Percentiles rank a stretch among this genome's conserved stretches.
phyloP scores from a whole-genome alignment of 2,888 invertebrate species.

The Panopea generosa region DNA sequence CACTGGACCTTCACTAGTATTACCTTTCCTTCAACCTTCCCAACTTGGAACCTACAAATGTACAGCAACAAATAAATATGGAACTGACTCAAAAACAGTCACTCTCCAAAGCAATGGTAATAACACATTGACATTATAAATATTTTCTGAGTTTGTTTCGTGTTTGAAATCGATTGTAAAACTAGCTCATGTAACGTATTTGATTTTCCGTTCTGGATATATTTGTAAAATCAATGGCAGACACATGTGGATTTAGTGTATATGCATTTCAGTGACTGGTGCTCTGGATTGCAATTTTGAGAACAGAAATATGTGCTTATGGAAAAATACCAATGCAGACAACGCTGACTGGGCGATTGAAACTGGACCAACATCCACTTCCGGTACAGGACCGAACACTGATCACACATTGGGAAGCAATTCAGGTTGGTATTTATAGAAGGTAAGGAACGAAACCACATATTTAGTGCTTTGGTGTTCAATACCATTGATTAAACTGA shows the following conservation, averaged over 20 bases:
- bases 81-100: slow-evolving; percentile 31
- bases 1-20: slow-evolving; percentile 1
- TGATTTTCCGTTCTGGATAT: too few relatives aligned
- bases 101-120: slow-evolving; percentile 28
- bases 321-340: slow-evolving; percentile 17
- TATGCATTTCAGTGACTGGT: slow-evolving; percentile 22
- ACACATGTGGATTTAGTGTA: too few relatives aligned
- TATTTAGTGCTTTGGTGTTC: too few relatives aligned
- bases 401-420: slow-evolving; percentile 46
- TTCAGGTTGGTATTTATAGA: slow-evolving; percentile 28
- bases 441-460: too few relatives aligned
- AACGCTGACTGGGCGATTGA: slow-evolving; percentile 32
- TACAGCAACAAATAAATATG: slow-evolving; percentile 32
- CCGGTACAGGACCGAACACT: slow-evolving; percentile 39
- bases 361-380: slow-evolving; percentile 34
- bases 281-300: slow-evolving; percentile 56
- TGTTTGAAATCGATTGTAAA: too few relatives aligned
- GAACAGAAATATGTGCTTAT: slow-evolving; percentile 32
- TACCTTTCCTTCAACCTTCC: slow-evolving; percentile 45
- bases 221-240: too few relatives aligned
- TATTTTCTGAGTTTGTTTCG: too few relatives aligned
- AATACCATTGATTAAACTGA: too few relatives aligned
- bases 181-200: too few relatives aligned
- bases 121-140: too few relatives aligned
- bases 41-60: slow-evolving; percentile 50